Conservation (phyloP, 2,113 vertebrate genomes). For the Mus pahari region DNA sequence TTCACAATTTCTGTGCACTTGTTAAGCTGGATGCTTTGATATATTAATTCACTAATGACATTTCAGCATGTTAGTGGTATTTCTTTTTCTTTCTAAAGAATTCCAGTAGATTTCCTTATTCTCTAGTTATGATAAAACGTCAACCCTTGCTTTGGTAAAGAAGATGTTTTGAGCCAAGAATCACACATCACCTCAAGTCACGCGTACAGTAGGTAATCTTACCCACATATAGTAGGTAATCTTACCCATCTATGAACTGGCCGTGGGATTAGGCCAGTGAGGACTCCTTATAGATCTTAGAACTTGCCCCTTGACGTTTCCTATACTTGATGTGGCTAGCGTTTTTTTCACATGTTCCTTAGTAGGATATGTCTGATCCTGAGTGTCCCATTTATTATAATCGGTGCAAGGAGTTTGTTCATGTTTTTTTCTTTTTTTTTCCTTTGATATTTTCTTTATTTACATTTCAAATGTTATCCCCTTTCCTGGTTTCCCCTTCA, state of each 20-base stretch:
- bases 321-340: neutral
- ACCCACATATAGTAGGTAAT: neutral
- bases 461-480: too few relatives aligned
- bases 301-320: neutral
- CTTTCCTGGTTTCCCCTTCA: too few relatives aligned
- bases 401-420: neutral
- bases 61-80: neutral
- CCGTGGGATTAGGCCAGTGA: neutral
- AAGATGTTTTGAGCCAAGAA: neutral
- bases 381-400: neutral
- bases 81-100: neutral
- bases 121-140: neutral
- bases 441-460: too few relatives aligned
- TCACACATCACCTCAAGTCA: neutral
- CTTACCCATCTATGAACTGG: neutral
- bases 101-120: constrained; percentile 5
- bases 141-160: neutral
- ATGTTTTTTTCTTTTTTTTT: too few relatives aligned
- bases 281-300: neutral
- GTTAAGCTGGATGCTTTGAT: neutral
- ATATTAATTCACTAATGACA: neutral
- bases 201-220: neutral
- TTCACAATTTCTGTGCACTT: neutral
- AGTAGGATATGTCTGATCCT: neutral
- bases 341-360: neutral